Evolutionary conservation across 1,140 invertebrate species (phyloP), one percentile per base, ranked within the genome.

Genomic region (Heliconius himera): DNA sequence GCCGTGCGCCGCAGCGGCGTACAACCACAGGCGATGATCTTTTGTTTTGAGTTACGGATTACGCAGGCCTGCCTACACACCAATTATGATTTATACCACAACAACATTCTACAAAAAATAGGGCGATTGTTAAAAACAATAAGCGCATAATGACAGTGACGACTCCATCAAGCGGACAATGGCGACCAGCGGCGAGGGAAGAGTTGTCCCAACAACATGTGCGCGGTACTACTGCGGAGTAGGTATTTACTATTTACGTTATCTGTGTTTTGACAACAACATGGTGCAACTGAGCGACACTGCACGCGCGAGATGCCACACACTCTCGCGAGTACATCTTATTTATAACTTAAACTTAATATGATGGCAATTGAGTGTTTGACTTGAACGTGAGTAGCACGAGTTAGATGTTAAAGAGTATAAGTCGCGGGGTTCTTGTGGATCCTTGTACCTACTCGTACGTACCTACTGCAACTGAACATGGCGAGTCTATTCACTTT

Each of bases 31-130:
- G 13, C 0, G 60, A 26, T 60, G 54, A 46, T n/a, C 74, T 70
- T 76, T 71, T 80, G 78, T 80, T 76, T 54, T 36, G 75, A 66
- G 46, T 8, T 75, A 71, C 9, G 79, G 74, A 76, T 80, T 76
- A 76, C 79, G 74, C 41, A 38, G 66, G 36, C 74, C 74, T 11
- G 70, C 46, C 76, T 26, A 70, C 13, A 72, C 16, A 5, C 66
- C 36, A 22, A 70, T 49, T 49, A 70, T 49, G 56, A 76, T 76
- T 66, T 78, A 73, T 60, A 78, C 29, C 49, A 70, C 51, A 73
- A 51, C 70, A 26, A 73, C 76, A 70, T 71, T 38, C 76, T 33
- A 66, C 76, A 78, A 78, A 78, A 73, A 78, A 51, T 72, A 51
- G 18, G 36, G 70, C 70, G 70, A 73, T 78, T 73, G 76, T 73